A percentile compares a stretch with the other conserved stretches of the same genome.
These are phyloP conservation scores for Machimus atricapillus DNA, from an alignment of 2,888 invertebrate species.

Conservation along the genomic window DNA sequence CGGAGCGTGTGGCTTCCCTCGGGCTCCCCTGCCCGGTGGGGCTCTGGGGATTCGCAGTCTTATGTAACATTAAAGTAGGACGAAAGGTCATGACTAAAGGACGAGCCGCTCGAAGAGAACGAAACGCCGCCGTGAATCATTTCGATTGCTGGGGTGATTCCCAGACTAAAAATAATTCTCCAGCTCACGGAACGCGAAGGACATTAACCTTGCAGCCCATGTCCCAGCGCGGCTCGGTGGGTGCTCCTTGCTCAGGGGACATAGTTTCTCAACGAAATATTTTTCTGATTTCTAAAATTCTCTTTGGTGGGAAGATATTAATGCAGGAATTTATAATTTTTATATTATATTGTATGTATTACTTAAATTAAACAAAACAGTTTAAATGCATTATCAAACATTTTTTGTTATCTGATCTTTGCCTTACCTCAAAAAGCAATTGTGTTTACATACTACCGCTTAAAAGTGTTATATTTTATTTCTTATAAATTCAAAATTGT, in stretches of 20 bases:
- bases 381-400: too few relatives aligned
- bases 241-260: neutral
- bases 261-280: too few relatives aligned
- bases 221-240: neutral
- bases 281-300: too few relatives aligned
- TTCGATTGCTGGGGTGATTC: neutral
- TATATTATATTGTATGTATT: too few relatives aligned
- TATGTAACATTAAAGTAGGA: slow-evolving; percentile 33
- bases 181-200: neutral
- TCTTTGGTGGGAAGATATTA: too few relatives aligned
- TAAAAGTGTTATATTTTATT: too few relatives aligned
- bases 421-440: too few relatives aligned
- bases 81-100: slow-evolving; percentile 38
- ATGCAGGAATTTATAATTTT: too few relatives aligned
- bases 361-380: too few relatives aligned
- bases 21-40: neutral
- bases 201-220: slow-evolving; percentile 23
- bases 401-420: too few relatives aligned
- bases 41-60: neutral
- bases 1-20: neutral
- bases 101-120: neutral
- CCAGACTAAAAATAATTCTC: slow-evolving; percentile 23
- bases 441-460: too few relatives aligned
- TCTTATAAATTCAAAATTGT: too few relatives aligned
- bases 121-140: slow-evolving; percentile 19